These are phyloP conservation scores for Cheumatopsyche charites DNA, from an alignment of 1,140 invertebrate species.

Conservation along the genomic window DNA sequence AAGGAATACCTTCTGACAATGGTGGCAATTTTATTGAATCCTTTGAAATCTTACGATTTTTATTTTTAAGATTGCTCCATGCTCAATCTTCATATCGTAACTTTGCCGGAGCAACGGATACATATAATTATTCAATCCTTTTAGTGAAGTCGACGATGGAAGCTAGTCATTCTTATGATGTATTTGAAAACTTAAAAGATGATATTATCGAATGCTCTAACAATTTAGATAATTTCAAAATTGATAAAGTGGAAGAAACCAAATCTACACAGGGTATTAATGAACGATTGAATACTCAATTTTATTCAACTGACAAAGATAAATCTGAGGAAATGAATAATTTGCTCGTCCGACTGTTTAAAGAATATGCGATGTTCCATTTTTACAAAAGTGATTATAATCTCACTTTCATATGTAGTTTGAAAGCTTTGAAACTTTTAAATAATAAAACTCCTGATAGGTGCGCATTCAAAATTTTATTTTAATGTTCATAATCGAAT, in stretches of 20 bases:
- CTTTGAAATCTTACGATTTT: background rate
- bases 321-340: constrained; percentile 51
- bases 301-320: constrained; percentile 40
- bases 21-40: background rate
- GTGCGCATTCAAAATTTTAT: constrained; percentile 50
- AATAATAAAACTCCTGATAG: constrained; percentile 64
- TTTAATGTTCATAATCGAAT: background rate
- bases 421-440: constrained; percentile 72
- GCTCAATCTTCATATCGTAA: constrained; percentile 80
- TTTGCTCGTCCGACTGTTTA: constrained; percentile 72
- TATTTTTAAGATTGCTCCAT: constrained; percentile 74
- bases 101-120: constrained; percentile 72
- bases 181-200: constrained; percentile 43
- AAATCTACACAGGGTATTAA: constrained; percentile 12
- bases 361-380: constrained; percentile 78
- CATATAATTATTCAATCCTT: constrained; percentile 65
- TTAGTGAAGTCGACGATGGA: constrained; percentile 56
- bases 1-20: constrained; percentile 43
- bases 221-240: constrained; percentile 14
- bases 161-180: constrained; percentile 45
- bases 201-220: constrained; percentile 27
- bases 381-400: constrained; percentile 85
- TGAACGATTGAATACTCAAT: constrained; percentile 27
- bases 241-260: constrained; percentile 3
- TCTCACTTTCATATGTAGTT: constrained; percentile 74